These are phyloP conservation scores for Python bivittatus DNA, from an alignment of 2,113 vertebrate species.

Conservation along the genomic window DNA sequence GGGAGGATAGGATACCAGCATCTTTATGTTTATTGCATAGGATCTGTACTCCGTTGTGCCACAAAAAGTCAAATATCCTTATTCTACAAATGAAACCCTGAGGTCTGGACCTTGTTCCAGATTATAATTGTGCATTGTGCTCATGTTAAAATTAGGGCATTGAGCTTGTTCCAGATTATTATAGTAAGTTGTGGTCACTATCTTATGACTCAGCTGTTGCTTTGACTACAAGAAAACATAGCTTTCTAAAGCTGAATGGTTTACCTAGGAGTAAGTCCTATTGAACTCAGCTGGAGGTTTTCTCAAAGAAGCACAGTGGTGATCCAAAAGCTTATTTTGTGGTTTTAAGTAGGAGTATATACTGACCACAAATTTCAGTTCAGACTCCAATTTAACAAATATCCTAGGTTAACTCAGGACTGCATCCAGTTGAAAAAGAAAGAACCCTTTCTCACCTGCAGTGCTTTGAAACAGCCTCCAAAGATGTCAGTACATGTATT, in stretches of 20 bases:
- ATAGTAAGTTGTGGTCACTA: not conserved
- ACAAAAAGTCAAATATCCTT: not conserved
- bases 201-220: not conserved
- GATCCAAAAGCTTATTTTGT: not conserved
- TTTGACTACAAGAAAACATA: not conserved
- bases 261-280: not conserved
- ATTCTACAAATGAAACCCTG: slow-evolving; percentile 7
- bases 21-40: not conserved
- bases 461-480: not conserved
- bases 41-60: not conserved
- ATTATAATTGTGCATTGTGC: not conserved
- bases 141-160: not conserved
- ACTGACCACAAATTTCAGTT: not conserved
- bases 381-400: not conserved
- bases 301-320: not conserved
- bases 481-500: not conserved
- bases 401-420: not conserved
- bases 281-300: not conserved
- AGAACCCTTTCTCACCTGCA: not conserved
- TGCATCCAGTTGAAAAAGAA: not conserved
- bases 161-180: not conserved
- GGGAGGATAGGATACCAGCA: not conserved
- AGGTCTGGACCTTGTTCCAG: slow-evolving; percentile 15
- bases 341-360: not conserved
- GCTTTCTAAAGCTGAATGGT: not conserved